Percentiles rank a stretch among this genome's conserved stretches.
phyloP scores from a whole-genome alignment of 2,113 vertebrate genomes.

The Ammodytes marinus region DNA sequence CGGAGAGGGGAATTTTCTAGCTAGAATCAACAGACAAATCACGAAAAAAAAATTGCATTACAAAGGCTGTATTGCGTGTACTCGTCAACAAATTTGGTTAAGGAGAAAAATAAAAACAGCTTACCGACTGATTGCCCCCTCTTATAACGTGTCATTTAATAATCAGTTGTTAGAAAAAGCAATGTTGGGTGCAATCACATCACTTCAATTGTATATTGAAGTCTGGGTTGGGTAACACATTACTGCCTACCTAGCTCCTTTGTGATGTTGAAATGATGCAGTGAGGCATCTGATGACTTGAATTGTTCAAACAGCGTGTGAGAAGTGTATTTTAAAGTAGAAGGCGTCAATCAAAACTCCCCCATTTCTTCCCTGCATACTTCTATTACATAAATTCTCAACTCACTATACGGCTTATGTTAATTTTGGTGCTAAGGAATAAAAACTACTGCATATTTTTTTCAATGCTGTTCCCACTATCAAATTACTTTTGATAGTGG shows the following conservation, averaged over 20 bases:
- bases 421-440: too few species aligned
- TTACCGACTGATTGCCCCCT: slow-evolving; percentile 1
- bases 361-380: neutral
- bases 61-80: neutral
- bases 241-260: neutral
- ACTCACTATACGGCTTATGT: too few species aligned
- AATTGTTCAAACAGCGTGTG: slow-evolving; percentile 21
- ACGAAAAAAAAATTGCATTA: neutral
- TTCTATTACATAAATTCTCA: too few species aligned
- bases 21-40: neutral
- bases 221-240: slow-evolving; percentile 14
- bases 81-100: neutral
- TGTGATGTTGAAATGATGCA: slow-evolving; percentile 17
- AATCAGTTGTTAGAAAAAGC: slow-evolving; percentile 17
- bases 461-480: too few species aligned
- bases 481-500: too few species aligned
- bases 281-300: slow-evolving; percentile 12
- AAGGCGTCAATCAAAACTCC: slow-evolving; percentile 47
- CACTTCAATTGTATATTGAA: slow-evolving; percentile 1
- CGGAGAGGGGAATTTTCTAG: neutral
- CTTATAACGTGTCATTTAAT: slow-evolving; percentile 32
- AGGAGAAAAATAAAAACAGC: neutral
- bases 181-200: slow-evolving; percentile 21
- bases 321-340: slow-evolving; percentile 44
- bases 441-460: too few species aligned